These are phyloP conservation scores for Archegozetes longisetosus DNA, from an alignment of 1,140 invertebrate species.

Conservation along the genomic window DNA sequence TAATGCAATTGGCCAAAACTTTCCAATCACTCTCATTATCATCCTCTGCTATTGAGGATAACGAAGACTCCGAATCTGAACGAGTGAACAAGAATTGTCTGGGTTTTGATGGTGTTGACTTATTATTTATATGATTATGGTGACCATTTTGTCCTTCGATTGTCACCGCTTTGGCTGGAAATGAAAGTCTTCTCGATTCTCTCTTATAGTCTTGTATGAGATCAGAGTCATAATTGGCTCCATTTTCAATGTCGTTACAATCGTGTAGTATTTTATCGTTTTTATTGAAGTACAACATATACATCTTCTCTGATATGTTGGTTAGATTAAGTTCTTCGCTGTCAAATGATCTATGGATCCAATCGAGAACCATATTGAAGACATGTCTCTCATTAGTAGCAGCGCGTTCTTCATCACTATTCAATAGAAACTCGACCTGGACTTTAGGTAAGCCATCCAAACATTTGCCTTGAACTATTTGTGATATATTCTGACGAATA, in stretches of 20 bases:
- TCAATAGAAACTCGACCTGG: slow-evolving; percentile 46
- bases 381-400: slow-evolving; percentile 34
- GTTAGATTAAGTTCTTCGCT: slow-evolving; percentile 33
- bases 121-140: slow-evolving; percentile 9
- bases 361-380: slow-evolving; percentile 47
- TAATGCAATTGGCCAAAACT: slow-evolving; percentile 41
- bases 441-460: slow-evolving; percentile 44
- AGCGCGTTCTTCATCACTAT: slow-evolving; percentile 43
- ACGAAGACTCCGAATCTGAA: slow-evolving; percentile 35
- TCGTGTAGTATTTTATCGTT: slow-evolving; percentile 57
- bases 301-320: slow-evolving; percentile 42
- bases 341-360: slow-evolving; percentile 41
- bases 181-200: slow-evolving; percentile 26
- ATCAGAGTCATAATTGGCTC: slow-evolving; percentile 49
- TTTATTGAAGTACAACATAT: slow-evolving; percentile 54
- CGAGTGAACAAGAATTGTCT: slow-evolving; percentile 42
- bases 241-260: slow-evolving; percentile 50
- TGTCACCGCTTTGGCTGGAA: slow-evolving; percentile 1
- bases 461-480: slow-evolving; percentile 39
- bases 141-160: neutral
- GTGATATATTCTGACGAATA: slow-evolving; percentile 47
- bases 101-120: slow-evolving; percentile 34
- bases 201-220: slow-evolving; percentile 66
- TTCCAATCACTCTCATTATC: slow-evolving; percentile 48
- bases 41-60: slow-evolving; percentile 30